A percentile compares a stretch with the other conserved stretches of the same genome.
These are phyloP conservation scores for Pygathrix nemaeus DNA, from an alignment of 2,113 vertebrate genomes.

Conservation along the genomic window DNA sequence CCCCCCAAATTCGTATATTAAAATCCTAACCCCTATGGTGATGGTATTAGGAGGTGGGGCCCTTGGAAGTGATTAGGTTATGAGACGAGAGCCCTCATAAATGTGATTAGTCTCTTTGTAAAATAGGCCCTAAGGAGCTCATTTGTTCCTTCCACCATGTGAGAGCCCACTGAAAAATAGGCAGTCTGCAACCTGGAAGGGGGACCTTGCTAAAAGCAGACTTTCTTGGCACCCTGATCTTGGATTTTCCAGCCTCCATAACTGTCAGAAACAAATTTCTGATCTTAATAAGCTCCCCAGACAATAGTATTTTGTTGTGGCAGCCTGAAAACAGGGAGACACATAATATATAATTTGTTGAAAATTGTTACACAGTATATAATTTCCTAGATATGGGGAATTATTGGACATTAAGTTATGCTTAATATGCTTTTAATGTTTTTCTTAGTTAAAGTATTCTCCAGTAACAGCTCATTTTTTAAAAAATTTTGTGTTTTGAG, in stretches of 20 bases:
- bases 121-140: background rate
- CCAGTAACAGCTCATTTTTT: background rate
- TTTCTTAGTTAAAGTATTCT: background rate
- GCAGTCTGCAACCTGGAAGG: background rate
- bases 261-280: background rate
- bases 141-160: background rate
- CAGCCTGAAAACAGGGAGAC: background rate
- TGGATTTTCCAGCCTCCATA: background rate
- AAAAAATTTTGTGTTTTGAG: background rate
- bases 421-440: background rate
- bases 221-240: too few species aligned
- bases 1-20: too few species aligned
- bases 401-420: background rate
- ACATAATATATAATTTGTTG: background rate
- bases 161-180: background rate
- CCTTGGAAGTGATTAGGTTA: background rate
- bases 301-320: background rate
- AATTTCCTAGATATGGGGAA: background rate
- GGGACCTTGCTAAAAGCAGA: rapidly evolving
- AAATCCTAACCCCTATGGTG: too few species aligned
- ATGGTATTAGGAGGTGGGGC: background rate
- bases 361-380: background rate
- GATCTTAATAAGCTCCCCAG: background rate
- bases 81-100: background rate
- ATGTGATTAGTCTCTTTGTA: background rate